A percentile compares a stretch with the other conserved stretches of the same genome.
These are phyloP conservation scores for Drosophila barbarae DNA, from an alignment of 2,888 invertebrate species.

Conservation along the genomic window DNA sequence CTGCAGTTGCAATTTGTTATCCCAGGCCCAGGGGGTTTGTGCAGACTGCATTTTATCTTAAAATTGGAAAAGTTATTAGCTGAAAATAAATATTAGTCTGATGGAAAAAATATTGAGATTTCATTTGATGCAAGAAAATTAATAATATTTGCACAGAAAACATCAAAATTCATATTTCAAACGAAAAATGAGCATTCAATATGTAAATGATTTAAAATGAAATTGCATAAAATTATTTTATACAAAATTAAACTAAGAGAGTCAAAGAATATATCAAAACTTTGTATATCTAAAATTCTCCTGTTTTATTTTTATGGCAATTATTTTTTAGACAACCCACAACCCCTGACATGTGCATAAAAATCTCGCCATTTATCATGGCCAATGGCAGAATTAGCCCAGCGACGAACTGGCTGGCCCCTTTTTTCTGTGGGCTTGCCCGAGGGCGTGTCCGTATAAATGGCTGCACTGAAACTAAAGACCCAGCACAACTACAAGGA, in stretches of 20 bases:
- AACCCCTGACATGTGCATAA: neutral
- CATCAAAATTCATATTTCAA: neutral
- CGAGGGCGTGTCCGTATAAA: constrained; percentile 50
- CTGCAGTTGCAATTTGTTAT: constrained; percentile 10
- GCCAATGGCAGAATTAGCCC: constrained; percentile 53
- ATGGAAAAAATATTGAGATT: neutral
- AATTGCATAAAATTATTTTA: neutral
- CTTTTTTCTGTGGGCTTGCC: constrained; percentile 45
- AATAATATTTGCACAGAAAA: neutral
- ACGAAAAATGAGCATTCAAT: neutral
- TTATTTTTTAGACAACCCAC: neutral
- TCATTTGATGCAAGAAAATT: neutral
- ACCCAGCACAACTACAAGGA: constrained; percentile 44
- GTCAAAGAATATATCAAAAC: neutral
- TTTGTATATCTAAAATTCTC: neutral
- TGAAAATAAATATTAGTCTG: neutral
- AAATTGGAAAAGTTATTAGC: neutral
- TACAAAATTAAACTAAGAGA: neutral
- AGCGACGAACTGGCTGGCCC: constrained; percentile 21
- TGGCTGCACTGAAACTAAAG: constrained; percentile 46
- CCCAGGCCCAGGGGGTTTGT: neutral
- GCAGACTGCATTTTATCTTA: neutral
- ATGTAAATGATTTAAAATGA: neutral
- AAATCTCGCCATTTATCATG: constrained; percentile 59
- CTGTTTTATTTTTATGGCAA: neutral